Evolutionary conservation across 1,140 invertebrate species (phyloP), one percentile per base, ranked within the genome.

Genomic region (Plectrocnemia conspersa): DNA sequence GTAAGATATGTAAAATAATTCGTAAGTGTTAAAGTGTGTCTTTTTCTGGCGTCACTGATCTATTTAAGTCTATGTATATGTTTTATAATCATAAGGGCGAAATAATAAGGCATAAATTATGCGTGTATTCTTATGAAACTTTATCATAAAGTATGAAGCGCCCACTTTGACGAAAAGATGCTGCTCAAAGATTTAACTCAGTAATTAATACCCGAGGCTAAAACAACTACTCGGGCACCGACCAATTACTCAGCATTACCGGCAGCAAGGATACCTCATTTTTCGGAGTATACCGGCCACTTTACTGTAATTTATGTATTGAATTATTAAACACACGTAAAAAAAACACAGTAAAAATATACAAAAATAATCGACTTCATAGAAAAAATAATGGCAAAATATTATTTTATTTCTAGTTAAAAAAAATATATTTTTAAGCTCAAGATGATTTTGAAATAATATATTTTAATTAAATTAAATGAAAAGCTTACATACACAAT

Each of bases 191-290:
- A 60, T 60, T 56, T 60, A 53, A 38, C 36, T 40, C 54, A 35
- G 54, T 61, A 56, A 61, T 61, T 61, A 56, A 61, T 61, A 53
- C 59, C 59, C 50, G 38, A 11, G 59, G 59, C 45, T 52, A 61
- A 61, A 56, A 47, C 41, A 42, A 50, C 45, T 41, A 52, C n/a
- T n/a, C 40, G 52, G 45, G 49, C 46, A 54, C 57, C 29, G 22
- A 59, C 22, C 57, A 41, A 59, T 54, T 50, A 54, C 27, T 25
- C 13, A n/a, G 11, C 40, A 52, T 19, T 35, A 40, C 18, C 18
- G 23, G 18, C n/a, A 25, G 36, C 15, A 25, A 19, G 29, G 16
- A n/a, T 21, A 42, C 41, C 19, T 44, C 25, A n/a, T n/a, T n/a
- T n/a, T n/a, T n/a, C n/a, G n/a, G n/a, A n/a, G n/a, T n/a, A n/a